Evolutionary conservation across 2,888 invertebrate genomes (phyloP).

Genomic region (Rhagophthalmus giganteus): DNA sequence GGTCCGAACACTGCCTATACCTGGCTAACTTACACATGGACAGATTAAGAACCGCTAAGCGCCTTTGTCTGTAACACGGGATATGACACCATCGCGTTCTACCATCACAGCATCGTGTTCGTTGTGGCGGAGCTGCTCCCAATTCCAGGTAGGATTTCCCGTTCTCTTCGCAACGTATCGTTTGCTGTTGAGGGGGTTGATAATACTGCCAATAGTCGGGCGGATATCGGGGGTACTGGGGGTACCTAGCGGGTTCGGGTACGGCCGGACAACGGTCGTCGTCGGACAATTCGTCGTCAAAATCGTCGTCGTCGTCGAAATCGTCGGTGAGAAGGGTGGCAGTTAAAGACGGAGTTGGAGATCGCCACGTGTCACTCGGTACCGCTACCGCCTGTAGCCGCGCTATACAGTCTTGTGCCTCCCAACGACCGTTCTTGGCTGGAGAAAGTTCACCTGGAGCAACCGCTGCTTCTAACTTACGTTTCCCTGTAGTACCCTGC

Average conservation of each 20-base stretch:
- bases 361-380: conserved; percentile 63
- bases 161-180: conserved; percentile 85
- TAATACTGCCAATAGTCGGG: conserved; percentile 57
- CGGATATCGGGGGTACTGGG: conserved; percentile 52
- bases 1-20: conserved; percentile 86
- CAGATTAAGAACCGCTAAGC: conserved; percentile 86
- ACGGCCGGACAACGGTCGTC: conserved; percentile 60
- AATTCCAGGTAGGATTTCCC: conserved; percentile 88
- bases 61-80: conserved; percentile 81
- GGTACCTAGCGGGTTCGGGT: conserved; percentile 53
- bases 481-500: conserved; percentile 72
- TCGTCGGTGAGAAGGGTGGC: conserved; percentile 52
- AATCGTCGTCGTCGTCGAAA: conserved; percentile 66
- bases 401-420: conserved; percentile 63
- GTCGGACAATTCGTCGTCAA: conserved; percentile 62
- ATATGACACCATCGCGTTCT: conserved; percentile 71
- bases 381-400: conserved; percentile 73
- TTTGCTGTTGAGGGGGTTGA: conserved; percentile 67
- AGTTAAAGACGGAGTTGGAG: conserved; percentile 53
- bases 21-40: conserved; percentile 90
- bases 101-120: conserved; percentile 53
- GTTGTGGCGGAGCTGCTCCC: conserved; percentile 63
- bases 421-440: conserved; percentile 63
- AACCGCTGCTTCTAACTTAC: conserved; percentile 62
- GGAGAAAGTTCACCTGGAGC: conserved; percentile 56